These are phyloP conservation scores for Drosophila sordidula DNA, from an alignment of 2,888 invertebrate genomes.

Conservation along the genomic window DNA sequence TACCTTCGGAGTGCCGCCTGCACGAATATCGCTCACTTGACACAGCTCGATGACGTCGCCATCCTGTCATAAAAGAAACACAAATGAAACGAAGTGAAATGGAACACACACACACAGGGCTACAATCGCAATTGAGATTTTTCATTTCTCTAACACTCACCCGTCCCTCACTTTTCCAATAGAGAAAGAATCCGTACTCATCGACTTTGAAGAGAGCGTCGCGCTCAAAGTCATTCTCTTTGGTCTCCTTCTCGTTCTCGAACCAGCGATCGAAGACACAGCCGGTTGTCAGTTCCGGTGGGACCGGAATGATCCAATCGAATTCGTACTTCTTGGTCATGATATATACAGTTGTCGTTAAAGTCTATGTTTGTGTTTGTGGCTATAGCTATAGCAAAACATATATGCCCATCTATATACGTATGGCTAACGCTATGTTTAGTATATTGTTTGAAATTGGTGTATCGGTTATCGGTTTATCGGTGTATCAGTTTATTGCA, in stretches of 20 bases:
- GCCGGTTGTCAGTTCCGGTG: slow-evolving; percentile 91
- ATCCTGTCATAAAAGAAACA: slow-evolving; percentile 88
- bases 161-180: slow-evolving; percentile 98
- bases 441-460: slow-evolving; percentile 1
- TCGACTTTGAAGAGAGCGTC: slow-evolving; percentile 97
- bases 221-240: slow-evolving; percentile 91
- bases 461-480: slow-evolving; percentile 6
- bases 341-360: slow-evolving; percentile 60
- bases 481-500: slow-evolving; percentile 3
- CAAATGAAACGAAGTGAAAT: background rate
- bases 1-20: slow-evolving; percentile 96
- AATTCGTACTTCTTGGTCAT: slow-evolving; percentile 99
- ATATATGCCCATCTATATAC: slow-evolving; percentile 34
- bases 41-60: slow-evolving; percentile 99
- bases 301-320: slow-evolving; percentile 98
- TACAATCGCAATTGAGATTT: background rate
- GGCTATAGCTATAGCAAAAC: slow-evolving; percentile 41
- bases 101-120: background rate
- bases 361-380: slow-evolving; percentile 32
- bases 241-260: slow-evolving; percentile 95
- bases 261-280: slow-evolving; percentile 98
- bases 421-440: background rate
- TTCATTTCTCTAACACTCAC: slow-evolving; percentile 86
- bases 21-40: slow-evolving; percentile 98
- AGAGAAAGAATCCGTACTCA: slow-evolving; percentile 98